Base-by-base conservation (phyloP, 2,113 vertebrate genomes). In the Poeciliopsis retropinna region DNA sequence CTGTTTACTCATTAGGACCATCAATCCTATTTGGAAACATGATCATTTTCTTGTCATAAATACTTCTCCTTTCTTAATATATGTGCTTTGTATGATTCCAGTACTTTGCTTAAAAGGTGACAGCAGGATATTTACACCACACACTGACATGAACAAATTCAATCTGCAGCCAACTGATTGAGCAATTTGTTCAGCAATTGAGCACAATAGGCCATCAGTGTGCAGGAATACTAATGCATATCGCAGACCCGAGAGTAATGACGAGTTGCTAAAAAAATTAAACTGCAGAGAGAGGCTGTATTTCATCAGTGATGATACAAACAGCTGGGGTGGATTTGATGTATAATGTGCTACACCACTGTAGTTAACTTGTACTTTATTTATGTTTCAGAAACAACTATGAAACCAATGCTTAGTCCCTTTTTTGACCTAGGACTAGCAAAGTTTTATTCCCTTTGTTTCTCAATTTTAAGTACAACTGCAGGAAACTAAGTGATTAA, bases 121-220 rank as follows among this genome's bases (percentile, higher is more conserved):
- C 91, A 82, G 85, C 78, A 57, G 86, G 87, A 88, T 90, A 87
- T 92, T 88, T 92, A 86, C 78, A 79, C 81, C 67, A 68, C 85
- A 81, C 85, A 82, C 80, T 85, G 87, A 67, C 83, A 75, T 64
- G 80, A 83, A 75, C 82, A 89, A 90, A 91, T 92, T 88, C 87
- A 88, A 85, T 90, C 90, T 89, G 86, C 78, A 84, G 74, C 67
- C 79, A 78, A 85, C 85, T 89, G 88, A 90, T 91, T 90, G 91
- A 87, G 87, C 88, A 91, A 92, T 91, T 91, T 91, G 70, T 80
- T 79, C 78, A 77, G 80, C 87, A 84, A 90, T 83, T 89, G 85
- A 83, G 78, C 89, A 86, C 87, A 91, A 90, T 89, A 80, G 85
- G 80, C 72, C 67, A 69, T 90, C 76, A 77, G 25, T 3, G 5